Evolutionary conservation across 2,888 invertebrate species (phyloP).

Genomic region (Brachynemurus nebulosus): DNA sequence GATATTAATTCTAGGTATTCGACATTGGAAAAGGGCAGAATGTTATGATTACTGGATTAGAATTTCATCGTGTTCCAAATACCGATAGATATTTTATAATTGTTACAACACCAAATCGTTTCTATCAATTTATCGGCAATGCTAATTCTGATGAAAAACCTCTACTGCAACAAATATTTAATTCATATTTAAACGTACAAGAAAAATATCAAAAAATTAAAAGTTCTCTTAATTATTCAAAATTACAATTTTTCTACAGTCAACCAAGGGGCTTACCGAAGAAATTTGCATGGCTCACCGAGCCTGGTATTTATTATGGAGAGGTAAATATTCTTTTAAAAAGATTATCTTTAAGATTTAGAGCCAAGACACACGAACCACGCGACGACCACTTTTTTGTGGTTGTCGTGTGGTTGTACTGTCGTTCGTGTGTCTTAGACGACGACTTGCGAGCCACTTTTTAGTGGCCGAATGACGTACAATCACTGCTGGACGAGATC

Average conservation of each 20-base stretch:
- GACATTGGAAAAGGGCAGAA: conserved; percentile 68
- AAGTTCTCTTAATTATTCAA: conserved; percentile 60
- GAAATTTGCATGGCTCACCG: conserved; percentile 79
- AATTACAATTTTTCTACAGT: conserved; percentile 61
- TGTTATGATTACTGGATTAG: conserved; percentile 75
- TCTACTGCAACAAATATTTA: conserved; percentile 65
- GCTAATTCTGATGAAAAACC: conserved; percentile 65
- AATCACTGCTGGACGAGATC: too few species aligned
- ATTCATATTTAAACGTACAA: conserved; percentile 54
- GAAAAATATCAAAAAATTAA: conserved; percentile 58
- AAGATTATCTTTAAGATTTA: neutral
- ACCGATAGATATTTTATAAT: conserved; percentile 68
- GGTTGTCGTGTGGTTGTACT: too few species aligned
- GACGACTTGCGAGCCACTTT: too few species aligned
- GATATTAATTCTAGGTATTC: conserved; percentile 57
- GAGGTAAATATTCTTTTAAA: conserved; percentile 37
- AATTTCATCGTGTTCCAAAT: conserved; percentile 60
- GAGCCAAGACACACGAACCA: too few species aligned
- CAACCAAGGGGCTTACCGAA: conserved; percentile 53
- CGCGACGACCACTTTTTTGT: too few species aligned
- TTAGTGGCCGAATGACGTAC: too few species aligned
- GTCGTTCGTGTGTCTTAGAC: too few species aligned
- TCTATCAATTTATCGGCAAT: conserved; percentile 80
- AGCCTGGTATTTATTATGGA: conserved; percentile 66
- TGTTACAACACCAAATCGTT: conserved; percentile 65